Conservation (phyloP, 2,113 vertebrate genomes). For the Dasyurus viverrinus region DNA sequence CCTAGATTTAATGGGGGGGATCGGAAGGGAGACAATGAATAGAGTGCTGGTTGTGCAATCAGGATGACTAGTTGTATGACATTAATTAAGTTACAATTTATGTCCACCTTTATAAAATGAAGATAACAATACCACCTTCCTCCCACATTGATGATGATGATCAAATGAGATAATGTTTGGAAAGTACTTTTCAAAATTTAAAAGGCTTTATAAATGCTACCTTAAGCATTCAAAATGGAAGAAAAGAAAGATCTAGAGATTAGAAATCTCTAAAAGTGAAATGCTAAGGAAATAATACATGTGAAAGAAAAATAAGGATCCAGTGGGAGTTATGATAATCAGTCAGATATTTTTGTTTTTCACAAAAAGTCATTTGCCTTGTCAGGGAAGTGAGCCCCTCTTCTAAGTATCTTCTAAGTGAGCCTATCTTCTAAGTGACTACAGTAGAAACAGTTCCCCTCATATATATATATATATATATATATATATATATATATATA, state of each 20-base stretch:
- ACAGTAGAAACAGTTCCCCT: not conserved
- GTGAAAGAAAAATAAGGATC: not conserved
- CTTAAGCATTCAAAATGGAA: not conserved
- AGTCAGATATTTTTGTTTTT: not conserved
- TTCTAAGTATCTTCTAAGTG: not conserved
- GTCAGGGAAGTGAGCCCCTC: not conserved
- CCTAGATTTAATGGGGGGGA: not conserved
- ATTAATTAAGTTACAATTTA: not conserved
- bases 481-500: too few relatives aligned
- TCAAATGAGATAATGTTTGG: not conserved
- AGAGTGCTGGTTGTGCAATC: not conserved
- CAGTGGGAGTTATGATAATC: not conserved
- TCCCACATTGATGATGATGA: not conserved
- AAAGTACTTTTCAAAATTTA: not conserved
- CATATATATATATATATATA: not conserved
- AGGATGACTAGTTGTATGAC: not conserved
- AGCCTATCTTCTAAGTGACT: not conserved
- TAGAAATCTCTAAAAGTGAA: not conserved
- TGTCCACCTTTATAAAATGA: not conserved
- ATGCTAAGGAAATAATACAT: not conserved
- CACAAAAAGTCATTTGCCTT: not conserved
- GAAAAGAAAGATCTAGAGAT: not conserved
- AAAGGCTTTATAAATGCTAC: not conserved
- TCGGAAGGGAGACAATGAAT: not conserved
- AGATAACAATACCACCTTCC: not conserved